phyloP scores from a whole-genome alignment of 23 tunicate species.

The Styela plicata region DNA sequence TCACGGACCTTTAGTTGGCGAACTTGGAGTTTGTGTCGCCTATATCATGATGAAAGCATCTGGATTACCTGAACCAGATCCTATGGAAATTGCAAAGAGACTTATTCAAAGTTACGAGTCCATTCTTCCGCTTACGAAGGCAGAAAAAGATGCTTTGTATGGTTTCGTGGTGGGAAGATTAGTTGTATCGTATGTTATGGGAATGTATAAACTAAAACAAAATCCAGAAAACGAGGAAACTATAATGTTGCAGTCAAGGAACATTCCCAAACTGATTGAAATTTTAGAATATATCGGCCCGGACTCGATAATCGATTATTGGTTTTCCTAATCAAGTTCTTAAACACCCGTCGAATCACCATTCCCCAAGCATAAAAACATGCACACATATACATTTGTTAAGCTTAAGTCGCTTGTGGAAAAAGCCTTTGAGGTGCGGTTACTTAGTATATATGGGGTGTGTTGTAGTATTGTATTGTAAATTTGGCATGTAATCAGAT shows the following conservation, averaged over 20 bases:
- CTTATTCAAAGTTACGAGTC: slow-evolving; percentile 19
- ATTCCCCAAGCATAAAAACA: too few relatives aligned
- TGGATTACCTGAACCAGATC: neutral
- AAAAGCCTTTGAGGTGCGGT: too few relatives aligned
- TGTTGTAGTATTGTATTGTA: too few relatives aligned
- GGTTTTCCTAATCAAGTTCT: too few relatives aligned
- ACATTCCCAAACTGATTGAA: slow-evolving; percentile 16
- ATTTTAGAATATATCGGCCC: neutral
- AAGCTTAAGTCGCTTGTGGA: too few relatives aligned
- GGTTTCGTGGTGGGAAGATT: slow-evolving; percentile 35
- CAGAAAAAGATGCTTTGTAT: slow-evolving; percentile 30
- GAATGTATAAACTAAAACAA: neutral
- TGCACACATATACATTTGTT: too few relatives aligned
- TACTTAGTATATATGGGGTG: too few relatives aligned
- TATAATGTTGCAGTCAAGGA: slow-evolving; percentile 8
- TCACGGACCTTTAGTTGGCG: slow-evolving; percentile 25
- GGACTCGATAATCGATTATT: neutral
- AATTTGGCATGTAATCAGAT: too few relatives aligned
- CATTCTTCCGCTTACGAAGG: slow-evolving; percentile 2
- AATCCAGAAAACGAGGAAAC: slow-evolving; percentile 1
- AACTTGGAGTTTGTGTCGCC: slow-evolving; percentile 42
- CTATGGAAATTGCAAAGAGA: neutral
- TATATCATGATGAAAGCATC: slow-evolving; percentile 38
- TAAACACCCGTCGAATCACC: too few relatives aligned
- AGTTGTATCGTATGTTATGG: slow-evolving; percentile 29